Percentiles rank a stretch among this genome's conserved stretches.
Evolutionary conservation across 2,797 vertebrate species (phyloP).

Genomic region (Chrysocyon brachyurus): DNA sequence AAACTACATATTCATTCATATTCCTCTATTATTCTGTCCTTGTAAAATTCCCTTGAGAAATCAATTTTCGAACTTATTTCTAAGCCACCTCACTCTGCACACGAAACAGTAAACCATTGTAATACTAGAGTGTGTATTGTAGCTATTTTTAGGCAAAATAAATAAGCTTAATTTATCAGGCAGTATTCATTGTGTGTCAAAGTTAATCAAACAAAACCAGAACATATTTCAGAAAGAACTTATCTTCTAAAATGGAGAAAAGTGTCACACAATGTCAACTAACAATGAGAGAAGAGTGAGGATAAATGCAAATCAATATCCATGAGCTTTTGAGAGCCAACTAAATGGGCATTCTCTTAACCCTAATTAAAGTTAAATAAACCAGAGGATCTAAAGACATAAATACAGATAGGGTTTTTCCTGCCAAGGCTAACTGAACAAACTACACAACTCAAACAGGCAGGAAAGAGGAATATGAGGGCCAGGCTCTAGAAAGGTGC

Average conservation of each 20-base stretch:
- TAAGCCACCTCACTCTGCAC: background rate
- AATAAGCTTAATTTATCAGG: conserved; percentile 62
- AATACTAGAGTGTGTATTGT: background rate
- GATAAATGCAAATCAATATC: background rate
- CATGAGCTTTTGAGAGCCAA: background rate
- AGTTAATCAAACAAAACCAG: conserved; percentile 30
- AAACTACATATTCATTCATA: background rate
- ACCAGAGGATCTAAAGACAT: background rate
- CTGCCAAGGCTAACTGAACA: background rate
- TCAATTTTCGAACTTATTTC: conserved; percentile 22
- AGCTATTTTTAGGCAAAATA: conserved; percentile 2
- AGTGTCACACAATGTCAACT: background rate
- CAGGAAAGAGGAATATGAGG: background rate
- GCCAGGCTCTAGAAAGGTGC: background rate
- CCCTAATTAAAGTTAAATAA: conserved; percentile 17
- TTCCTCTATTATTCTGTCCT: background rate
- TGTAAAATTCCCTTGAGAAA: conserved; percentile 48
- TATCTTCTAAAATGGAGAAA: background rate
- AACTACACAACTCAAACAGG: background rate
- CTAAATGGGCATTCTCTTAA: background rate
- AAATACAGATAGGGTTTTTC: background rate
- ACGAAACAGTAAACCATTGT: background rate
- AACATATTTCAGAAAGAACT: conserved; percentile 30
- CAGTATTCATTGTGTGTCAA: background rate
- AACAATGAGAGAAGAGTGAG: background rate